Percentiles rank a stretch among this genome's conserved stretches.
phyloP scores from a whole-genome alignment of 2,888 invertebrate genomes.

The Aricia artaxerxes region DNA sequence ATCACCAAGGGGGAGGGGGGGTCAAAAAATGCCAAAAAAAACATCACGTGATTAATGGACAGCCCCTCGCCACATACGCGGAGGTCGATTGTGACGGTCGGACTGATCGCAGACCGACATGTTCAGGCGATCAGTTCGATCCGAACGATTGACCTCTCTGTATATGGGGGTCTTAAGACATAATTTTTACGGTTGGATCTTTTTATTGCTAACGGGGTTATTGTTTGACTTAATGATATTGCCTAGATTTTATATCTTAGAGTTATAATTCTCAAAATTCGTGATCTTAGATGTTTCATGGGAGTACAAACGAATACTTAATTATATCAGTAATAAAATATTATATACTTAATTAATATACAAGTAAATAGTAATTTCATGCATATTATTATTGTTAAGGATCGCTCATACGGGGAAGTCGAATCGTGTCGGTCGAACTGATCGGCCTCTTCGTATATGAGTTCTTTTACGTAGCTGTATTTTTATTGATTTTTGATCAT shows the following conservation, averaged over 20 bases:
- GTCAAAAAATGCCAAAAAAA: too few relatives aligned
- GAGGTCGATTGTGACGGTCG: neutral
- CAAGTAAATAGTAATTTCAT: neutral
- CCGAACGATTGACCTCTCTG: neutral
- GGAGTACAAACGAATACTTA: neutral
- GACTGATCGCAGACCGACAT: neutral
- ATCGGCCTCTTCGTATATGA: neutral
- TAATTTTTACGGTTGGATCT: neutral
- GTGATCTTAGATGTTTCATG: neutral
- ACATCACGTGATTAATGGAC: too few relatives aligned
- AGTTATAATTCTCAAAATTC: neutral
- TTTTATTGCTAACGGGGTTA: neutral
- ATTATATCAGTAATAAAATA: neutral
- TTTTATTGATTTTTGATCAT: neutral
- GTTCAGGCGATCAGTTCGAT: too few relatives aligned
- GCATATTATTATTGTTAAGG: neutral
- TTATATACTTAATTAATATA: neutral
- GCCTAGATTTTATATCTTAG: neutral
- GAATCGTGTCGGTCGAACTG: too few relatives aligned
- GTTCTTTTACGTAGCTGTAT: too few relatives aligned
- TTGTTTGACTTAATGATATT: neutral
- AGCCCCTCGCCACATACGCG: neutral
- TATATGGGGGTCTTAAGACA: neutral
- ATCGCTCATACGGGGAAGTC: neutral
- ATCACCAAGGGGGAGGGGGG: too few relatives aligned